phyloP scores from a whole-genome alignment of 2,888 invertebrate genomes.

The Cataglyphis albicans region DNA sequence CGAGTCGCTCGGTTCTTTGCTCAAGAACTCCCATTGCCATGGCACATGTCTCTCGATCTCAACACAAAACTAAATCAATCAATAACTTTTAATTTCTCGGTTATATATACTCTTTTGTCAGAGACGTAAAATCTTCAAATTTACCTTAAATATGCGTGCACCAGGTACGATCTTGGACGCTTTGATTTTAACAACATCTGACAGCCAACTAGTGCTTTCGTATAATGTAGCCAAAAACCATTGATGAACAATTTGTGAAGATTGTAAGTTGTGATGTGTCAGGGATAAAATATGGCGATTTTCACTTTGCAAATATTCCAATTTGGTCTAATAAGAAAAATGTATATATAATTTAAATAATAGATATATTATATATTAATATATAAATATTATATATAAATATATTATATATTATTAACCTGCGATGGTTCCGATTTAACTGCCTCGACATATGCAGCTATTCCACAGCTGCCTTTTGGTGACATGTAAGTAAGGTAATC shows the following conservation, averaged over 20 bases:
- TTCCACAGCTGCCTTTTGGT: constrained; percentile 82
- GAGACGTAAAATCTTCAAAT: constrained; percentile 1
- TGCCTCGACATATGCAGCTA: constrained; percentile 80
- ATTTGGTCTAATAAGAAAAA: constrained; percentile 61
- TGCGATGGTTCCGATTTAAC: constrained; percentile 77
- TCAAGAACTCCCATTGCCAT: constrained; percentile 83
- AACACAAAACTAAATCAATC: constrained; percentile 78
- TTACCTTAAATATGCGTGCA: constrained; percentile 81
- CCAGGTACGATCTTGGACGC: constrained; percentile 78
- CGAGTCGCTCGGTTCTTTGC: constrained; percentile 78
- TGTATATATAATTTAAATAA: background rate
- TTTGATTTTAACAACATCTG: constrained; percentile 81
- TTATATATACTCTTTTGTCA: background rate
- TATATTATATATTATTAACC: constrained; percentile 65
- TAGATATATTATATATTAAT: background rate
- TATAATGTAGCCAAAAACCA: constrained; percentile 82
- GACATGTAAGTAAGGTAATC: constrained; percentile 83
- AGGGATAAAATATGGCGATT: constrained; percentile 78
- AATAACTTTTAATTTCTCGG: constrained; percentile 28
- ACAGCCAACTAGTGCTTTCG: constrained; percentile 79
- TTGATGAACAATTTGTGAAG: constrained; percentile 78
- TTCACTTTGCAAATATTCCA: constrained; percentile 63
- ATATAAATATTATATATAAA: background rate
- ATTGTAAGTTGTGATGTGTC: constrained; percentile 77
- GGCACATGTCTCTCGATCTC: constrained; percentile 79